Evolutionary conservation across 2,113 vertebrate genomes (phyloP), one percentile per base, ranked within the genome.

Genomic region (Mirza zaza): DNA sequence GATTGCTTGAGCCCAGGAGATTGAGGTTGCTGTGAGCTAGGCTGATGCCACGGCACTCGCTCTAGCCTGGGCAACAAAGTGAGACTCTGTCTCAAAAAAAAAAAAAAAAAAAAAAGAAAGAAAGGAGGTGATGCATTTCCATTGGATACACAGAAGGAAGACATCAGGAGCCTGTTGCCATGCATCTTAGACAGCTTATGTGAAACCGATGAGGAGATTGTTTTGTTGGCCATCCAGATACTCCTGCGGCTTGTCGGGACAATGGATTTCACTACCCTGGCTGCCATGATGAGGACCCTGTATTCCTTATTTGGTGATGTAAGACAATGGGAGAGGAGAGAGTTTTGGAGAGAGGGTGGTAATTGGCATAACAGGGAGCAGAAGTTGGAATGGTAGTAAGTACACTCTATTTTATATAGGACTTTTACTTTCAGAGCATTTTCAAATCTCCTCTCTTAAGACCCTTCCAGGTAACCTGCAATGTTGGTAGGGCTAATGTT

Each of bases 241-340:
- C 94, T 97, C 29, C 85, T 95, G 75, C 61, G 82, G 15, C 79
- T 97, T 1, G 55, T 98, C 42, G 18, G 29, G 18, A 94, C 10
- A 2, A 85, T 98, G 86, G 97, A 98, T 61, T 93, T 85, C 48
- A 86, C 85, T 3, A 97, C 91, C 42, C 57, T 97, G 90, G 76
- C 82, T 75, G 21, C 42, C 76, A 87, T 97, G 85, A 96, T 96
- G 85, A 87, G 29, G 59, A 94, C 39, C 0, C 17, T 96, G 6
- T 91, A 95, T 50, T 97, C 95, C 91, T 96, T 98, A 42, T 97
- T 97, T 95, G 94, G 95, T 96, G 97, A 98, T 95, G 97, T 98
- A 96, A 96, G 97, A 83, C 50, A 90, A 34, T 57, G 57, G 89
- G n/a, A 93, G 10, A 75, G 82, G 42, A 90, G 29, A 83, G 48